Conservation (phyloP, 2,888 invertebrate species). For the Meandrusa payeni region DNA sequence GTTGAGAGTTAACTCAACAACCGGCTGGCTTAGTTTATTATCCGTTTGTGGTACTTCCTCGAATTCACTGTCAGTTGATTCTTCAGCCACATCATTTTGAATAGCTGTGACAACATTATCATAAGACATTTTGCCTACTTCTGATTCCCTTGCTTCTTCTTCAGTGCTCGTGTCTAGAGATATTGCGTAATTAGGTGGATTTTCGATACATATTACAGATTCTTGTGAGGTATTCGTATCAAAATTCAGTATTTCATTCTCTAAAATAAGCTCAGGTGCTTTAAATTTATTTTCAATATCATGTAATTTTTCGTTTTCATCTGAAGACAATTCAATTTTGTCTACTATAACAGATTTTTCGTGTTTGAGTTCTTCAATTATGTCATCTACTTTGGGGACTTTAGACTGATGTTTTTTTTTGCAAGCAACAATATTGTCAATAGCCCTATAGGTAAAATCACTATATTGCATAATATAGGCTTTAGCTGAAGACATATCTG, state of each 20-base stretch:
- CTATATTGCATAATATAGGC: slow-evolving; percentile 89
- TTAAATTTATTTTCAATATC: background rate
- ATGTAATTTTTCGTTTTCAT: slow-evolving; percentile 54
- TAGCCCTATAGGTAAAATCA: slow-evolving; percentile 86
- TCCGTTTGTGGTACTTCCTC: slow-evolving; percentile 71
- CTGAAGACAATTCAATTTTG: slow-evolving; percentile 53
- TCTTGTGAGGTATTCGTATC: slow-evolving; percentile 42
- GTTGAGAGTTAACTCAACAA: slow-evolving; percentile 68
- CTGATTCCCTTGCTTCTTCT: slow-evolving; percentile 28
- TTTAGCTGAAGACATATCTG: slow-evolving; percentile 81
- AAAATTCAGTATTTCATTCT: slow-evolving; percentile 24
- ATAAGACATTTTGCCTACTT: slow-evolving; percentile 21
- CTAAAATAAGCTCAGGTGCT: background rate
- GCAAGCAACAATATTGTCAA: slow-evolving; percentile 76
- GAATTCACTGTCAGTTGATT: slow-evolving; percentile 75
- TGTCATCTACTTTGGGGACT: slow-evolving; percentile 45
- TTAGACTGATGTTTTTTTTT: slow-evolving; percentile 47
- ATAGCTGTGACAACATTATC: slow-evolving; percentile 9
- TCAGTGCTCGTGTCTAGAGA: slow-evolving; percentile 51
- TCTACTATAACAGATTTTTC: slow-evolving; percentile 60
- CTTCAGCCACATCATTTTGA: slow-evolving; percentile 34
- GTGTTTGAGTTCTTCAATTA: slow-evolving; percentile 58
- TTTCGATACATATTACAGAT: slow-evolving; percentile 53
- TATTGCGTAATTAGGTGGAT: slow-evolving; percentile 45
- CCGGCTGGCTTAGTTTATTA: slow-evolving; percentile 47